Conservation (phyloP, 2,797 vertebrate species). For the Xiphorhynchus erythropygius region DNA sequence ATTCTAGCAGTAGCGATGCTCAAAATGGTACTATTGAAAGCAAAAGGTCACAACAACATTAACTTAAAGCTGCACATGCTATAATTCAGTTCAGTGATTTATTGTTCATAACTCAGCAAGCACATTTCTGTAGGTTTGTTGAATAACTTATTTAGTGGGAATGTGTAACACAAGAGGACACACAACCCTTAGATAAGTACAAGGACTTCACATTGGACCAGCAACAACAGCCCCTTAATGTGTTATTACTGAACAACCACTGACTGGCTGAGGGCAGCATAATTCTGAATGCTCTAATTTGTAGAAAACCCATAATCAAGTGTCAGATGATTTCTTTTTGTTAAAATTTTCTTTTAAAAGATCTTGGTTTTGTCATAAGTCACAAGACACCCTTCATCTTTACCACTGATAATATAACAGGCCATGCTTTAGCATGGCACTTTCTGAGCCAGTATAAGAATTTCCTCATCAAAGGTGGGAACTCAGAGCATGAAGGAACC, state of each 20-base stretch:
- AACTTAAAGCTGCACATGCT: background rate
- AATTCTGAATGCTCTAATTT: background rate
- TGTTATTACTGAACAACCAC: background rate
- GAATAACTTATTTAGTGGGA: background rate
- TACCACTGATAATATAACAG: background rate
- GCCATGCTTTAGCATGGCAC: background rate
- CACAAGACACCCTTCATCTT: background rate
- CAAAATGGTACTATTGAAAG: background rate
- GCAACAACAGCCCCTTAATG: background rate
- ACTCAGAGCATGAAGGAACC: background rate
- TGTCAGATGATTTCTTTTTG: background rate
- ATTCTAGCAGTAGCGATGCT: background rate
- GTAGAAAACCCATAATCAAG: background rate
- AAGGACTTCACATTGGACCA: background rate
- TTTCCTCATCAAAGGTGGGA: background rate
- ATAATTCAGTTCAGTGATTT: background rate
- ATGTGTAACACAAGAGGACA: rapidly evolving
- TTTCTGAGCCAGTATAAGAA: background rate
- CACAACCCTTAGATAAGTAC: background rate
- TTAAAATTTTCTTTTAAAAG: background rate
- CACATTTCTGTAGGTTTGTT: background rate
- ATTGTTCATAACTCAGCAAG: background rate
- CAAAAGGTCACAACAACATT: background rate
- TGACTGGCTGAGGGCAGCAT: background rate
- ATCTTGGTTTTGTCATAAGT: background rate